Percentiles rank a stretch among this genome's conserved stretches.
phyloP scores from a whole-genome alignment of 2,797 vertebrate species.

The Clarias laeviceps region DNA sequence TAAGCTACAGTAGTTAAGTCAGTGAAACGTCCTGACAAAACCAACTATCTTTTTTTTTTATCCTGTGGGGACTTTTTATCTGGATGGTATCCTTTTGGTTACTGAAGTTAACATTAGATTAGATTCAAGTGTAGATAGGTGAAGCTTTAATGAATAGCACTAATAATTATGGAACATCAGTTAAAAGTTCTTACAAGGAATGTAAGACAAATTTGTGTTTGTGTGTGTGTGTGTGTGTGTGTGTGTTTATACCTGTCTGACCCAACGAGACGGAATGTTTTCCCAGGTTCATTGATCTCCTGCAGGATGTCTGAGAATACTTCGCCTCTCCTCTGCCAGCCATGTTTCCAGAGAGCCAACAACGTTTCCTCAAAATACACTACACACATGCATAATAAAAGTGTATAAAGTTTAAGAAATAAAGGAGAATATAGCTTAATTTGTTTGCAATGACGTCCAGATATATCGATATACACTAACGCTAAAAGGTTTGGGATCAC shows the following conservation, averaged over 20 bases:
- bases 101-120: background rate
- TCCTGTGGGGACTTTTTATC: background rate
- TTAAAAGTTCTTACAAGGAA: background rate
- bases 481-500: too few species aligned
- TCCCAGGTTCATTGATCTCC: slow-evolving; percentile 75
- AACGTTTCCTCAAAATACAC: slow-evolving; percentile 77
- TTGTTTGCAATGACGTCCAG: background rate
- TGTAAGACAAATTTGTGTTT: background rate
- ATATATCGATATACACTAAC: too few species aligned
- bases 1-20: background rate
- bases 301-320: slow-evolving; percentile 74
- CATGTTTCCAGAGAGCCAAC: slow-evolving; percentile 85
- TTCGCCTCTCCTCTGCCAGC: slow-evolving; percentile 81
- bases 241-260: slow-evolving; percentile 75
- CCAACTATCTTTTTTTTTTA: background rate
- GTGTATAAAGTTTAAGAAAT: background rate
- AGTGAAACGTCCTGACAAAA: background rate
- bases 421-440: background rate
- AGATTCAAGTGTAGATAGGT: background rate
- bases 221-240: background rate
- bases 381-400: slow-evolving; percentile 43
- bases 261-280: slow-evolving; percentile 80
- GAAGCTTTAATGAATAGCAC: background rate
- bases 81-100: background rate
- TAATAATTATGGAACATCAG: background rate